Percentiles rank a stretch among this genome's conserved stretches.
Conservation (phyloP, 2,888 invertebrate genomes). For the Lycia hirtaria region DNA sequence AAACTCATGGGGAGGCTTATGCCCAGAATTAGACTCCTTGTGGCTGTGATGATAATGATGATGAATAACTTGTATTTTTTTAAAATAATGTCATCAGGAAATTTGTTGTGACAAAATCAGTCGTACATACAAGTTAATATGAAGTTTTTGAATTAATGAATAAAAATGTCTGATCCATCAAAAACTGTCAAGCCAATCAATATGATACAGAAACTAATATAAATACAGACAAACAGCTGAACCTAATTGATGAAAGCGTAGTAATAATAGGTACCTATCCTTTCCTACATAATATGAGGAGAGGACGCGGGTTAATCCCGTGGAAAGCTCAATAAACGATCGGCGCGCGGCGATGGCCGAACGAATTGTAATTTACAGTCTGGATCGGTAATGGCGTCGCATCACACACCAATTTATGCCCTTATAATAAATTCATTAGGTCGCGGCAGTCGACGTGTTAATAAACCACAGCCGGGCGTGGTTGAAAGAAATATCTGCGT, state of each 20-base stretch:
- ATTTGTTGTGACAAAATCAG: no score
- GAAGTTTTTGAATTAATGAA: no score
- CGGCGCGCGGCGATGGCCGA: constrained; percentile 59
- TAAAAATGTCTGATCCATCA: no score
- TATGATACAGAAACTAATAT: no score
- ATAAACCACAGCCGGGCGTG: constrained; percentile 40
- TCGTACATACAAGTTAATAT: no score
- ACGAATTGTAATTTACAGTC: constrained; percentile 81
- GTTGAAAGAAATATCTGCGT: constrained; percentile 15
- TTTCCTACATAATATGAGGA: constrained; percentile 18
- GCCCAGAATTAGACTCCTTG: no score
- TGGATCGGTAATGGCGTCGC: constrained; percentile 77
- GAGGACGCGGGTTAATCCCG: constrained; percentile 53
- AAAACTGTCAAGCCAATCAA: no score
- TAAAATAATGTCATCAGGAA: no score
- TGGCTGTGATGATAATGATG: no score
- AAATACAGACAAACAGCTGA: no score
- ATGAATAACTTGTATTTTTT: no score
- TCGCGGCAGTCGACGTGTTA: constrained; percentile 42
- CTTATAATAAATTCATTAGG: constrained; percentile 85
- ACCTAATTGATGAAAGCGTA: background rate
- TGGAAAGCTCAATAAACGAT: constrained; percentile 75
- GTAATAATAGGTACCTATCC: background rate
- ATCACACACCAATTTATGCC: constrained; percentile 82
- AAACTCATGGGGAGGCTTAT: no score